Evolutionary conservation across 2,797 vertebrate species (phyloP), one percentile per base, ranked within the genome.

Genomic region (Sciurus vulgaris): DNA sequence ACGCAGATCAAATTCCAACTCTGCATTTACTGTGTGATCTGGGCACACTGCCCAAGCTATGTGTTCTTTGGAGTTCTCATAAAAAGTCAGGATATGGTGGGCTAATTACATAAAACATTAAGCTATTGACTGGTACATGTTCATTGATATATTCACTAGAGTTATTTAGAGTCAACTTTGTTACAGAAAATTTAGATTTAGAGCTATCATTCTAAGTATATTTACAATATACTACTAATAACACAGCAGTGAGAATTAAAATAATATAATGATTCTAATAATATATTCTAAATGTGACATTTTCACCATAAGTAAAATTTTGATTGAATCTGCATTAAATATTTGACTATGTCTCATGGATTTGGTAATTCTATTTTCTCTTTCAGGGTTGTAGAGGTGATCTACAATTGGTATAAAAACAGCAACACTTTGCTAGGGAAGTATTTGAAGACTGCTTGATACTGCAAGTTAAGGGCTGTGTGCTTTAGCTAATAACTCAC

Each of bases 261-360:
- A 54, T 59, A 78, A 56, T 30, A 44, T 7, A 92, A 78, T 30
- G 78, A 61, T 77, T 49, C 8, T 54, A 63, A 69, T 47, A 56
- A 87, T 41, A 30, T 93, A 83, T 88, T 70, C 65, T 74, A 86
- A 94, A 59, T 15, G 54, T 61, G 63, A 81, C 28, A 35, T 78
- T 96, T 94, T 94, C 47, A 87, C 13, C 89, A 12, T n/a, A 74
- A 83, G 24, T 65, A 93, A 33, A n/a, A 33, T 77, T 94, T 95
- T 87, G 24, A 93, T 35, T 91, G 59, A 33, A 56, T 13, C 30
- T 82, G 7, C 22, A 54, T 86, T 93, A 93, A 83, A n/a, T 54
- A 59, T 95, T 89, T 93, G 59, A 14, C 47, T 86, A 30, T 89
- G 92, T 95, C 28, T 95, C 38, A 47, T n/a, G 91, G 54, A 28